phyloP scores from a whole-genome alignment of 2,888 invertebrate species.

The Frankliniella intonsa region DNA sequence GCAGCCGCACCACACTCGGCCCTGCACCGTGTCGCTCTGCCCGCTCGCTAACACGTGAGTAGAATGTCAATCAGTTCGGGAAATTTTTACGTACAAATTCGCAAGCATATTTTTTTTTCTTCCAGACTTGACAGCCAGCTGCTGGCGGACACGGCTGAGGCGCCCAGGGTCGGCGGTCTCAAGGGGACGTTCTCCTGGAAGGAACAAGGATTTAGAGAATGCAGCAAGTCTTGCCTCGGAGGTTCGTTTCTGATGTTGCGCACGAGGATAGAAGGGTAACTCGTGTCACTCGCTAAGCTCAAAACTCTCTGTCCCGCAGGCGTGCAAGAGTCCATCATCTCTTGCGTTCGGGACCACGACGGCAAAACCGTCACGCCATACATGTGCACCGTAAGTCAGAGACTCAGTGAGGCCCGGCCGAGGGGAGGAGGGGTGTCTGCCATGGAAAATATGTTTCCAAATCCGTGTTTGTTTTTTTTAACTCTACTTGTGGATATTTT shows the following conservation, averaged over 20 bases:
- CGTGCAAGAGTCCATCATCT: slow-evolving; percentile 76
- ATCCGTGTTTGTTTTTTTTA: no score
- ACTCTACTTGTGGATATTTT: no score
- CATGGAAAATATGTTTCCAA: no score
- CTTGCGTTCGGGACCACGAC: slow-evolving; percentile 81
- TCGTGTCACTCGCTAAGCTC: neutral
- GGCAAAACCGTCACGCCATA: slow-evolving; percentile 82
- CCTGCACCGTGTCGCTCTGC: slow-evolving; percentile 76
- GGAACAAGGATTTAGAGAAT: slow-evolving; percentile 84
- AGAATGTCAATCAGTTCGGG: no score
- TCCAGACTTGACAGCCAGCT: slow-evolving; percentile 38
- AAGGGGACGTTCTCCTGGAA: slow-evolving; percentile 85
- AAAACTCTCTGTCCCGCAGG: slow-evolving; percentile 44
- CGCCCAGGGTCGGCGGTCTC: slow-evolving; percentile 61
- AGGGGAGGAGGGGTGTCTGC: no score
- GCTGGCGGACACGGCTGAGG: slow-evolving; percentile 37
- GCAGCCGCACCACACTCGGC: slow-evolving; percentile 74
- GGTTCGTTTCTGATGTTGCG: slow-evolving; percentile 50
- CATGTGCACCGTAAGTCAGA: slow-evolving; percentile 56
- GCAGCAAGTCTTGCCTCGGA: slow-evolving; percentile 91
- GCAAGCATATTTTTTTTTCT: neutral
- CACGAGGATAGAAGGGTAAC: neutral
- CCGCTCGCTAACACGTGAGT: slow-evolving; percentile 45
- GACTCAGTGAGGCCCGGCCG: neutral
- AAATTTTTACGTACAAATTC: no score